Percentiles rank a stretch among this genome's conserved stretches.
Conservation (phyloP, 2,797 vertebrate genomes). For the Clarias platycephalus region DNA sequence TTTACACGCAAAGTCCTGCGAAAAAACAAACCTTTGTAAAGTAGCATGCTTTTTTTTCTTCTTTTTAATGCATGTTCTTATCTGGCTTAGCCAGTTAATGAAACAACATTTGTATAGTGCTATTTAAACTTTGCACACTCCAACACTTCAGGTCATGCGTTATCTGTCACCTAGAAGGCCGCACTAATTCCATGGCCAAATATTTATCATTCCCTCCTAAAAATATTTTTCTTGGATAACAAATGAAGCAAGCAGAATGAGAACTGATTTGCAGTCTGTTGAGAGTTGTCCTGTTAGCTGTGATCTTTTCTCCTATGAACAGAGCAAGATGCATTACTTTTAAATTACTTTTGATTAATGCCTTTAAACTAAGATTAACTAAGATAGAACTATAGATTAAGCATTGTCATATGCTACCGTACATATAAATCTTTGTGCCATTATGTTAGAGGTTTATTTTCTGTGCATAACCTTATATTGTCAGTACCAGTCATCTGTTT, state of each 20-base stretch:
- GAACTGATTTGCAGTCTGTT: slow-evolving; percentile 44
- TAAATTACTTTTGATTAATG: slow-evolving; percentile 48
- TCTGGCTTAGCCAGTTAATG: slow-evolving; percentile 25
- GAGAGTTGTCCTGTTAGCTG: slow-evolving; percentile 49
- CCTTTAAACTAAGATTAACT: neutral
- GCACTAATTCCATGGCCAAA: slow-evolving; percentile 66
- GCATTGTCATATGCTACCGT: neutral
- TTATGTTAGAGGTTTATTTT: slow-evolving; percentile 21
- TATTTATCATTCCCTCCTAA: slow-evolving; percentile 70
- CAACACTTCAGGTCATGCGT: slow-evolving; percentile 56
- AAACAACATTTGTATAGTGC: slow-evolving; percentile 57
- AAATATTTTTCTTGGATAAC: slow-evolving; percentile 69
- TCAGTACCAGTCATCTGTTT: neutral
- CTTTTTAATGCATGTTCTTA: neutral
- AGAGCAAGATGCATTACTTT: slow-evolving; percentile 57
- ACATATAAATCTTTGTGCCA: slow-evolving; percentile 18
- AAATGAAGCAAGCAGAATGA: slow-evolving; percentile 37
- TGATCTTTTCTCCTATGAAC: slow-evolving; percentile 58
- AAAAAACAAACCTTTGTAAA: slow-evolving; percentile 1
- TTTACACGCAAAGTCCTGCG: neutral
- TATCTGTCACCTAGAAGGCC: slow-evolving; percentile 63
- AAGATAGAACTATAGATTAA: neutral
- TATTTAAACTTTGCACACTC: slow-evolving; percentile 52
- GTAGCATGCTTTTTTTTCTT: neutral
- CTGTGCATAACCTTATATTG: neutral